Evolutionary conservation across 2,113 vertebrate species (phyloP), one percentile per base, ranked within the genome.

Genomic region (Caloenas nicobarica): DNA sequence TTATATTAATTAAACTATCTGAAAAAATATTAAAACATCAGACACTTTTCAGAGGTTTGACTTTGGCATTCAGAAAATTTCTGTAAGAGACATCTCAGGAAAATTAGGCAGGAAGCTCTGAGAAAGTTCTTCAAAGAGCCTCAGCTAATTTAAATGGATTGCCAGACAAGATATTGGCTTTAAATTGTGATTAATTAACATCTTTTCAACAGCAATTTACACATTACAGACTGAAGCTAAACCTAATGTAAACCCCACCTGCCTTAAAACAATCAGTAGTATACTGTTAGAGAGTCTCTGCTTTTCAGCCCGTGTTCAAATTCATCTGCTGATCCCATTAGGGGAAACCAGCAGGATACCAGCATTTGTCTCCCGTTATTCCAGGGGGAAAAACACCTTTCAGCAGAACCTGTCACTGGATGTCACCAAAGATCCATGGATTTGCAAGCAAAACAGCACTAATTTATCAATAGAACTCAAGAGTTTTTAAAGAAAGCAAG

Each of bases 401-500:
- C 81, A 84, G 87, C 69, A 87, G 81, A 95, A 94, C 25, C 36
- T 87, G 94, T 96, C 88, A 89, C 92, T 96, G 94, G 93, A 88
- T 93, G 91, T 94, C 96, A 95, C 89, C 94, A 76, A 92, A 94
- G 81, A 95, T 96, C 94, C 87, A 89, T 57, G 82, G 91, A 95
- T 93, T 96, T 83, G 33, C 65, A 88, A 71, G 64, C 70, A 79
- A 96, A 93, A 53, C 17, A 91, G 56, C 46, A 78, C 19, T 66
- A 58, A 81, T 94, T 96, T 96, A 86, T 85, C 68, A 83, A 86
- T 81, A 95, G 97, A 91, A 88, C 51, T 79, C 13, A 42, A 38
- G 38, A 83, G 10, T 29, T 69, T 46, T 72, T 86, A 74, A 64
- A 86, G 71, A 70, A 70, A 33, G n/a, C 25, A 76, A 64, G 31